Percentiles rank a stretch among this genome's conserved stretches.
phyloP scores from a whole-genome alignment of 2,888 invertebrate genomes.

The Tipula vernalis region DNA sequence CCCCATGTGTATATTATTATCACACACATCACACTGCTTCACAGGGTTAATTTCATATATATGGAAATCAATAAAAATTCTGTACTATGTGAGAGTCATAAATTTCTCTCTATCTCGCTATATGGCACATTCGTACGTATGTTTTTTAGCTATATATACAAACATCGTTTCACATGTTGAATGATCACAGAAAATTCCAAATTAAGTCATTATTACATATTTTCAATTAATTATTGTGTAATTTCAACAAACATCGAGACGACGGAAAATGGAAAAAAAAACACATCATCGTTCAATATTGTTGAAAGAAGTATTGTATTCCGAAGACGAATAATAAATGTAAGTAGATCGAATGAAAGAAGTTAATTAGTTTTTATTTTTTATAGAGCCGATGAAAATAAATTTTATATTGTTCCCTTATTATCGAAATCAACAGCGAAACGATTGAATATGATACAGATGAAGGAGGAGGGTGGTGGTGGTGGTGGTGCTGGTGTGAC shows the following conservation, averaged over 20 bases:
- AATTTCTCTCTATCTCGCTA: neutral
- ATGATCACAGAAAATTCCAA: neutral
- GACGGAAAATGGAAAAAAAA: neutral
- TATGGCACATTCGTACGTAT: neutral
- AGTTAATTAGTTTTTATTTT: neutral
- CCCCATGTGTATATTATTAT: neutral
- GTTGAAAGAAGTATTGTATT: neutral
- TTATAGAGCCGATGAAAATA: neutral
- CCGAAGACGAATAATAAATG: neutral
- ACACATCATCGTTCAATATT: neutral
- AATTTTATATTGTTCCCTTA: neutral
- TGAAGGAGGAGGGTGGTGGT: neutral
- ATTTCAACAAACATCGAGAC: neutral
- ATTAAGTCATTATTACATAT: neutral
- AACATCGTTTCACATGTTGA: neutral
- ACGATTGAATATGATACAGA: neutral
- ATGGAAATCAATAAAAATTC: neutral
- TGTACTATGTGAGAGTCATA: neutral
- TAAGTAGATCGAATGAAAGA: neutral
- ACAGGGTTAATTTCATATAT: neutral
- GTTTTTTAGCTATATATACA: neutral
- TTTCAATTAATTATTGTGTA: neutral
- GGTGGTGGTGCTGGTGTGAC: neutral
- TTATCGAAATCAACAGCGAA: neutral
- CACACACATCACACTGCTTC: neutral